Conservation (phyloP, 2,113 vertebrate species). For the Spea multiplicata region DNA sequence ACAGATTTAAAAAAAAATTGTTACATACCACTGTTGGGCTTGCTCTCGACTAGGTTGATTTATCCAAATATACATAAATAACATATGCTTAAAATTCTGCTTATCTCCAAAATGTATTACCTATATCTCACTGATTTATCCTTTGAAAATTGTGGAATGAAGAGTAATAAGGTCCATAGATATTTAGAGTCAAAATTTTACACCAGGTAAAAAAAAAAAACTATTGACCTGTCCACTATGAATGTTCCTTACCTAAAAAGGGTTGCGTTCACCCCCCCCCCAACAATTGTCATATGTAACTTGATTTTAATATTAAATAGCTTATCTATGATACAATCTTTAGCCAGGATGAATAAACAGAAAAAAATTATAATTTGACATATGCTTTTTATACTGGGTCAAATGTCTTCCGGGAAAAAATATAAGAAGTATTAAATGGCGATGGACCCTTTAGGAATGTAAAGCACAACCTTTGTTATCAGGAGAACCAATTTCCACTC, state of each 20-base stretch:
- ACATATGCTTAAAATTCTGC: too few species aligned
- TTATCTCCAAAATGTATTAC: too few species aligned
- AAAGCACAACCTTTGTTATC: neutral
- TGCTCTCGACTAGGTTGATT: too few species aligned
- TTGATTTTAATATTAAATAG: neutral
- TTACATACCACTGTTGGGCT: too few species aligned
- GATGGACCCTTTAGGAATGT: neutral
- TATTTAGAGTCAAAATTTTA: too few species aligned
- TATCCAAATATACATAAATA: too few species aligned
- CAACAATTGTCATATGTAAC: neutral
- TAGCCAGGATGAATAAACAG: neutral
- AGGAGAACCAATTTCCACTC: slow-evolving; percentile 15
- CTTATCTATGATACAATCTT: neutral
- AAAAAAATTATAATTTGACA: neutral
- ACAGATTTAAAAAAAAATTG: slow-evolving; percentile 28
- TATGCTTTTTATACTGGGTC: neutral
- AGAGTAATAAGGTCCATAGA: too few species aligned
- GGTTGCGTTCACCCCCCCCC: neutral
- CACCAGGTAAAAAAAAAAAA: too few species aligned
- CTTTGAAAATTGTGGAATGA: too few species aligned
- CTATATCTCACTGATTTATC: too few species aligned
- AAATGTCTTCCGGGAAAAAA: slow-evolving; percentile 8
- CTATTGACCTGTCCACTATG: too few species aligned
- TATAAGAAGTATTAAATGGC: slow-evolving; percentile 10
- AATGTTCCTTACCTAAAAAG: neutral